Conservation (phyloP, 2,888 invertebrate genomes). For the Callosobruchus maculatus region DNA sequence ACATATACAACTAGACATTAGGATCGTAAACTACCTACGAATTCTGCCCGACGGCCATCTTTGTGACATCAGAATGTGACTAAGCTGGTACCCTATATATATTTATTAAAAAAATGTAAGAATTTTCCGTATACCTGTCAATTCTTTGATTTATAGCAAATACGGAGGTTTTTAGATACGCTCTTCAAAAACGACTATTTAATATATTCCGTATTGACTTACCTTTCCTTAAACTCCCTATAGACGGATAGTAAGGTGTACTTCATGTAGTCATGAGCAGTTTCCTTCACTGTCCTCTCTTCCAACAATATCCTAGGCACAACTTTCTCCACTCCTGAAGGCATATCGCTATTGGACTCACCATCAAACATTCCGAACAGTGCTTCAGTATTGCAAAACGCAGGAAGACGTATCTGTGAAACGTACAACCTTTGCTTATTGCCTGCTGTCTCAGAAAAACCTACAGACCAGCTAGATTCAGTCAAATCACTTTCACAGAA, state of each 20-base stretch:
- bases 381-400: conserved; percentile 77
- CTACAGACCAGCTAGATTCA: conserved; percentile 73
- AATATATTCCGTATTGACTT: background rate
- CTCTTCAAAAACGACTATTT: too few species aligned
- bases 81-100: too few species aligned
- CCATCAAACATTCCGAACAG: conserved; percentile 82
- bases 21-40: too few species aligned
- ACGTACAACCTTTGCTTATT: conserved; percentile 69
- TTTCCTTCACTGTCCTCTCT: conserved; percentile 77
- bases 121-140: too few species aligned
- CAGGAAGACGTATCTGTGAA: conserved; percentile 72
- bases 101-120: too few species aligned
- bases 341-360: conserved; percentile 65
- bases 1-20: too few species aligned
- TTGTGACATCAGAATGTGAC: too few species aligned
- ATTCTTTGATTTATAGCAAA: too few species aligned
- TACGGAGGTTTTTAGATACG: too few species aligned
- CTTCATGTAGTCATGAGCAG: conserved; percentile 77
- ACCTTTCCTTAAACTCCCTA: conserved; percentile 70
- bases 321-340: conserved; percentile 66
- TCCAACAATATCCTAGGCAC: conserved; percentile 77
- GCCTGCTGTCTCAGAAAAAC: conserved; percentile 83
- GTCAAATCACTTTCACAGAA: conserved; percentile 57
- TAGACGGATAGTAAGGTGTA: conserved; percentile 79
- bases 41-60: too few species aligned